Evolutionary conservation across 2,113 vertebrate species (phyloP).

Genomic region (Myrmophylax atrothorax): DNA sequence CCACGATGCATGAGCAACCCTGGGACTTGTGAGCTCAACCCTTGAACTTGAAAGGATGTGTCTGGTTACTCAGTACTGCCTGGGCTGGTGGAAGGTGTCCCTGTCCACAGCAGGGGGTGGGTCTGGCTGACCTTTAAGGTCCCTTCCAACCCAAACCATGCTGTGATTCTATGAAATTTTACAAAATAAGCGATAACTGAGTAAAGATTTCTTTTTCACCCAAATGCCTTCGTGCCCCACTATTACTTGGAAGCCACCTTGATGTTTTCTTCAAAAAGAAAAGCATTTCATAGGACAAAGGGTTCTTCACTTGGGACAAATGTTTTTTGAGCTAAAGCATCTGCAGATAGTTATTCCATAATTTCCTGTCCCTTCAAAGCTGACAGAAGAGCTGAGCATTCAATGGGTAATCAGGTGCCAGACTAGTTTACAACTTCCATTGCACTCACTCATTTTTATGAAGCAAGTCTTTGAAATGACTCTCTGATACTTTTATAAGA

Average conservation of each 20-base stretch:
- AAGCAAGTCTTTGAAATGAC: slow-evolving; percentile 12
- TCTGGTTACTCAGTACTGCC: neutral
- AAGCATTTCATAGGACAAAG: neutral
- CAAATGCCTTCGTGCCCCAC: neutral
- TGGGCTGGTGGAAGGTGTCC: neutral
- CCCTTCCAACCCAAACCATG: neutral
- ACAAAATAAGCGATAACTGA: neutral
- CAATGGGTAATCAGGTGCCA: no score
- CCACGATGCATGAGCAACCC: neutral
- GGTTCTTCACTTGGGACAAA: neutral
- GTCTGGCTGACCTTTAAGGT: neutral
- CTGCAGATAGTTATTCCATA: neutral
- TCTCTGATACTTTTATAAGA: neutral
- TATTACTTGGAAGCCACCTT: neutral
- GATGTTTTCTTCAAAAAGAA: neutral
- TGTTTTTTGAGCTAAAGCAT: neutral
- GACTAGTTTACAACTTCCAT: no score
- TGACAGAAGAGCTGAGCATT: no score
- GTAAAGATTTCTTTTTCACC: neutral
- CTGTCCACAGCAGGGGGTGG: neutral
- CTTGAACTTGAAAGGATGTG: neutral
- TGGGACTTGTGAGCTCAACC: neutral
- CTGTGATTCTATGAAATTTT: neutral
- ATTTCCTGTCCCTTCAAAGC: neutral
- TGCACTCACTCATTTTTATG: neutral